Base-by-base conservation (phyloP, 2,888 invertebrate genomes). In the Plusia festucae region DNA sequence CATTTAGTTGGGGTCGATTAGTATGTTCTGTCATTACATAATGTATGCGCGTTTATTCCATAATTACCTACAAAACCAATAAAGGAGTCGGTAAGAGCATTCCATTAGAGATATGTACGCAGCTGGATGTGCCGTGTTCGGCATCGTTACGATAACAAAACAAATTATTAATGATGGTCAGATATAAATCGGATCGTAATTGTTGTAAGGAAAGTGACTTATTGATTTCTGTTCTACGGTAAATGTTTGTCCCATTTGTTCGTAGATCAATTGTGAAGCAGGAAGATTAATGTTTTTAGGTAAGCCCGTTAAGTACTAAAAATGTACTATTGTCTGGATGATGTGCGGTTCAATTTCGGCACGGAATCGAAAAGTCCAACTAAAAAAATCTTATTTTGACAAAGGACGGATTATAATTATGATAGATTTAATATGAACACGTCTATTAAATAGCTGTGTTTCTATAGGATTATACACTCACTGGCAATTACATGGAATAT, bases 91-190 rank as follows among this genome's bases (percentile, higher is more conserved):
- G 54, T 54, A 63, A 68, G 66, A 61, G 60, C 51, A 51, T 44
- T 54, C 65, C 63, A 78, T 70, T 68, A 68, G 51, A 62, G 34
- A 53, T 55, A 62, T 44, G 27, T 27, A 58, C 70, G 27, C 79
- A 81, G 76, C 76, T 74, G 67, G 64, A 61, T 56, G 61, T 57
- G 60, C 63, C 63, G 53, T 54, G 65, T 61, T 76, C 64, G 64
- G 59, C 66, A 60, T 77, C 46, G 59, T 18, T 57, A 34, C 61
- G 68, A 78, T 65, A 79, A 70, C 79, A 76, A 72, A 69, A 78
- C 68, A 79, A 81, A 77, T 84, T 76, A 85, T 83, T 82, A 81
- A 85, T 82, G 83, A 81, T 79, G 16, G 56, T 27, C 24, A 73
- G 76, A 78, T 78, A 82, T 80, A 77, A 67, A 70, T 82, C 70